Conservation (phyloP, 2,797 vertebrate genomes). For the Bucorvus abyssinicus region DNA sequence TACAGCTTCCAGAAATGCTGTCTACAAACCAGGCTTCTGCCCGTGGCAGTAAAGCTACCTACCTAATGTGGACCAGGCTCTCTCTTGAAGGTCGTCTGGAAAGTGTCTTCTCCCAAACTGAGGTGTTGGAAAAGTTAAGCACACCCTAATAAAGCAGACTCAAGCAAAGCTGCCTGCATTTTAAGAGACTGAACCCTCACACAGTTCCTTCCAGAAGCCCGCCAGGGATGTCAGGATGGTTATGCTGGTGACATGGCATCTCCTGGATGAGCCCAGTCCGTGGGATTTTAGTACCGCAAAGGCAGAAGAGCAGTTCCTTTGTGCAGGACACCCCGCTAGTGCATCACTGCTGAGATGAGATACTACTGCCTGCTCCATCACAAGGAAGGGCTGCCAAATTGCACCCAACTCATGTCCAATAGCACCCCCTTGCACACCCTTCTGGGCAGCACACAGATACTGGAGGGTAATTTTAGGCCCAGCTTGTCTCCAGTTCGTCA, state of each 20-base stretch:
- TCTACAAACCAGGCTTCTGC: background rate
- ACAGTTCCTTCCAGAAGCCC: background rate
- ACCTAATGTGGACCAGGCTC: background rate
- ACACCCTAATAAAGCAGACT: background rate
- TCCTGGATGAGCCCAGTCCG: background rate
- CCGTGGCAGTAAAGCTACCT: background rate
- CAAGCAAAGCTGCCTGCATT: background rate
- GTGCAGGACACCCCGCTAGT: background rate
- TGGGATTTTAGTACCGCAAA: background rate
- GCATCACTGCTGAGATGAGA: background rate
- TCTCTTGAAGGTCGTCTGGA: background rate
- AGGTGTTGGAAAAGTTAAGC: background rate
- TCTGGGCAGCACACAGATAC: background rate
- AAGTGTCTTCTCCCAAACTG: background rate
- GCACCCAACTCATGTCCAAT: background rate
- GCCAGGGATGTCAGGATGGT: background rate
- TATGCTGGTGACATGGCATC: background rate
- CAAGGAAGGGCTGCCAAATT: background rate
- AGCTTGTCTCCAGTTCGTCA: background rate
- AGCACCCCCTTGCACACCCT: background rate
- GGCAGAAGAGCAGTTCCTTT: background rate
- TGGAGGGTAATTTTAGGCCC: background rate
- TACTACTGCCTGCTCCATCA: background rate
- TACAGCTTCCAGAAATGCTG: background rate
- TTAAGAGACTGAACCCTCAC: background rate